Conservation (phyloP, 2,888 invertebrate species). For the Drosophila nr. perissopoda region DNA sequence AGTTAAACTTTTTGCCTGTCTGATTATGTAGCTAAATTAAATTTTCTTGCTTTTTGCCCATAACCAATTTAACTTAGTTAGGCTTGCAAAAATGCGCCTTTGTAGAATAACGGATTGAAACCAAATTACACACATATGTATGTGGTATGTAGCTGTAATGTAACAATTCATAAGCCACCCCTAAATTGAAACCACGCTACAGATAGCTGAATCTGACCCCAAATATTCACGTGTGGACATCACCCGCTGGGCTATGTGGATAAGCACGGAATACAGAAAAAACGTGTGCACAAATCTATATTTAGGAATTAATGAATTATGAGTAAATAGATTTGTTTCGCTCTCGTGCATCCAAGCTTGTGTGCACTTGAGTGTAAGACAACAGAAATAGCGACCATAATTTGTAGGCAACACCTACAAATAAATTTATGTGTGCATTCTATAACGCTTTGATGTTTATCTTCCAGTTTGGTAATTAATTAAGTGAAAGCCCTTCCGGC, state of each 20-base stretch:
- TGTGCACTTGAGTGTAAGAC: constrained; percentile 68
- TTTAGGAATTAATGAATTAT: constrained; percentile 82
- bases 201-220: constrained; percentile 2
- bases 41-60: constrained; percentile 32
- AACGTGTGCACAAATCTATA: constrained; percentile 61
- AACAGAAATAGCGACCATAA: constrained; percentile 60
- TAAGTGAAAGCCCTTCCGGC: constrained; percentile 68
- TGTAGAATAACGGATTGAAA: not conserved
- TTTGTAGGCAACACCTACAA: constrained; percentile 25
- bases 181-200: not conserved
- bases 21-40: constrained; percentile 44
- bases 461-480: constrained; percentile 73
- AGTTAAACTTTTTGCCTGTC: constrained; percentile 34
- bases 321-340: constrained; percentile 80
- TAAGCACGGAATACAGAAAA: constrained; percentile 34
- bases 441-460: constrained; percentile 80
- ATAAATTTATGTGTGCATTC: constrained; percentile 49
- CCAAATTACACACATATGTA: not conserved
- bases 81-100: not conserved
- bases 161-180: constrained; percentile 11
- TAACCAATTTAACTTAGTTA: constrained; percentile 2
- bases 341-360: constrained; percentile 64
- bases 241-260: constrained; percentile 37
- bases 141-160: not conserved
- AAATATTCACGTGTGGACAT: constrained; percentile 29